Percentiles rank a stretch among this genome's conserved stretches.
Conservation (phyloP, 2,888 invertebrate genomes). For the Eumacrocentrus americanus region DNA sequence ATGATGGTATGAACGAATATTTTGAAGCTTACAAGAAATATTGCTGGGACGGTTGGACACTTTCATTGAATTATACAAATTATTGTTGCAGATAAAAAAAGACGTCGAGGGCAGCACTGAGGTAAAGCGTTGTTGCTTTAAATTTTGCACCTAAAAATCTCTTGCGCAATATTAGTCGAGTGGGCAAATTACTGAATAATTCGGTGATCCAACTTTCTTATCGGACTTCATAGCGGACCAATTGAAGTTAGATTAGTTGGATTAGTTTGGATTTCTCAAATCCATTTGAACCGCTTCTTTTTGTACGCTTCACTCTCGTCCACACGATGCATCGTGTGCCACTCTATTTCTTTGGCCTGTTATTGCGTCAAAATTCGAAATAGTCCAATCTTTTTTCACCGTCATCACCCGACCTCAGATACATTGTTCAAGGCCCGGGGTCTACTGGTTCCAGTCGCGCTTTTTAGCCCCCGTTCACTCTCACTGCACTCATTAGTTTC, state of each 20-base stretch:
- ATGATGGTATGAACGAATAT: neutral
- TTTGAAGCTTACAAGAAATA: neutral
- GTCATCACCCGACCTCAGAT: too few species aligned
- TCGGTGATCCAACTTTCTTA: neutral
- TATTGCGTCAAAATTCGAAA: too few species aligned
- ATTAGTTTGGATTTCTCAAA: too few species aligned
- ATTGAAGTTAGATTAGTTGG: too few species aligned
- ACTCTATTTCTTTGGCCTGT: neutral
- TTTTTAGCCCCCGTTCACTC: neutral
- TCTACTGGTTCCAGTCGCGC: neutral
- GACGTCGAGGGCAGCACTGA: neutral
- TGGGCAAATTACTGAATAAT: too few species aligned
- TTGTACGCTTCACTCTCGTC: neutral
- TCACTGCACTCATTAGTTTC: slow-evolving; percentile 1
- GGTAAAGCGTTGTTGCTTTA: too few species aligned
- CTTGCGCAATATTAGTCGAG: too few species aligned
- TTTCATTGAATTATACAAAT: slow-evolving; percentile 8
- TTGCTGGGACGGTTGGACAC: slow-evolving; percentile 18
- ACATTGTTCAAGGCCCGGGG: neutral
- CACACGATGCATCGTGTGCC: neutral
- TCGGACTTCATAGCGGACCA: neutral
- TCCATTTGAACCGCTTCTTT: too few species aligned
- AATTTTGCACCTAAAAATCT: too few species aligned
- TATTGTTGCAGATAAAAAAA: neutral
- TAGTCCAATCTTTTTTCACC: too few species aligned